A percentile compares a stretch with the other conserved stretches of the same genome.
phyloP scores from a whole-genome alignment of 1,140 invertebrate species.

The Aricia agestis region DNA sequence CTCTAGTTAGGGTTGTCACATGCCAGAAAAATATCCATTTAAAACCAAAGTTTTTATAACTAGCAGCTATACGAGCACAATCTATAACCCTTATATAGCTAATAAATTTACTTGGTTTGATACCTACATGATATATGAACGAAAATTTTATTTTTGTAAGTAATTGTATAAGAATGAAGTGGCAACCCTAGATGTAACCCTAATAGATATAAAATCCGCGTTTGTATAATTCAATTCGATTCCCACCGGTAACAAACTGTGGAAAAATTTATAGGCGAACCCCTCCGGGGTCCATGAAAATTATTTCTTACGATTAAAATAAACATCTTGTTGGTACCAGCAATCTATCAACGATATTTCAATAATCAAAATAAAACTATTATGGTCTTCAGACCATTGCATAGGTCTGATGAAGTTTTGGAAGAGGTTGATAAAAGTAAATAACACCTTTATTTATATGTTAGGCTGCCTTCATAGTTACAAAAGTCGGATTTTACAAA shows the following conservation, averaged over 20 bases:
- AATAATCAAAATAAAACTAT: background rate
- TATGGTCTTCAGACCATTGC: no score
- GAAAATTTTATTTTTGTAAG: background rate
- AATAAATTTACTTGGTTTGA: no score
- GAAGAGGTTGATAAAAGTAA: no score
- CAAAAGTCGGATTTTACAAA: no score
- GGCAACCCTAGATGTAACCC: conserved; percentile 36
- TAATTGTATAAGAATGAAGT: background rate
- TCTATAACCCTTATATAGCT: no score
- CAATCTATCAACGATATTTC: background rate
- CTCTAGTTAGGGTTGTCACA: conserved; percentile 29
- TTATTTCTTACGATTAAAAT: background rate
- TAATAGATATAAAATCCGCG: conserved; percentile 72
- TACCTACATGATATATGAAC: no score
- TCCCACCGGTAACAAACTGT: conserved; percentile 32
- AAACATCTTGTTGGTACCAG: background rate
- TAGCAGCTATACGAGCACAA: no score
- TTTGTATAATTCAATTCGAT: conserved; percentile 67
- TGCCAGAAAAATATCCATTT: background rate
- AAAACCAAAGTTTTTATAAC: no score
- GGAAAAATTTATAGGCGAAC: conserved; percentile 37
- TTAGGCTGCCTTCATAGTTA: no score
- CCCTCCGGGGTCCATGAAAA: background rate
- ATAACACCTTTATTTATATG: no score
- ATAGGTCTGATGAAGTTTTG: no score